Conservation (phyloP, 2,113 vertebrate species). For the Boulengeromyrus knoepffleri region DNA sequence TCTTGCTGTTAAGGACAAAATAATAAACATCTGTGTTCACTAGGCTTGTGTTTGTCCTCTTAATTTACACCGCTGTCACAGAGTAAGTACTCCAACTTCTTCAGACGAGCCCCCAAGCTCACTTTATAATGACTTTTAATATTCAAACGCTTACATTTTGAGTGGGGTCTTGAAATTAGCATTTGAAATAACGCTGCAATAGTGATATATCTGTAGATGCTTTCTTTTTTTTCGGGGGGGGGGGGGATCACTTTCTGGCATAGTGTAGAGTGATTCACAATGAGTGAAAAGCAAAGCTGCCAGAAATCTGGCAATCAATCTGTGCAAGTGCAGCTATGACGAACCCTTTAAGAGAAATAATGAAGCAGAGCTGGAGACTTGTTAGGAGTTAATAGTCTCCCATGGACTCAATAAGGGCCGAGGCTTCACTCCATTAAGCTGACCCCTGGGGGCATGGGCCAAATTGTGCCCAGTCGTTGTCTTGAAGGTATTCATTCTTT, state of each 20-base stretch:
- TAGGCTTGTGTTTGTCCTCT: background rate
- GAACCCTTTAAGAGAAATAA: conserved; percentile 85
- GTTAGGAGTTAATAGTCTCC: conserved; percentile 98
- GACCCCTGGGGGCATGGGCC: conserved; percentile 88
- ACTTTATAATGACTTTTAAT: conserved; percentile 4
- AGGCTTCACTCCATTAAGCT: conserved; percentile 98
- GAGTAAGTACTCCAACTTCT: background rate
- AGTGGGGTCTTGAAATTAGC: background rate
- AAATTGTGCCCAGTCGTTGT: conserved; percentile 84
- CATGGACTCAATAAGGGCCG: conserved; percentile 92
- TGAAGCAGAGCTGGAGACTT: conserved; percentile 75
- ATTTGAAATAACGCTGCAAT: background rate
- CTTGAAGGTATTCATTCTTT: conserved; percentile 90
- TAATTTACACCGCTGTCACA: background rate
- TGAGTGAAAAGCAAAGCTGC: conserved; percentile 23
- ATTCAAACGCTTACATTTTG: background rate
- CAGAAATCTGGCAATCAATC: conserved; percentile 69
- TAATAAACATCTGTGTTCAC: background rate
- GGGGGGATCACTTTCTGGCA: background rate
- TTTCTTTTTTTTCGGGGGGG: background rate
- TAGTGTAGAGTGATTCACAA: background rate
- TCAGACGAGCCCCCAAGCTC: background rate
- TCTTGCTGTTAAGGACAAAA: background rate
- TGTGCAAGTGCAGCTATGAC: conserved; percentile 66
- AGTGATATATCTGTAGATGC: background rate